Evolutionary conservation across 2,113 vertebrate genomes (phyloP).

Genomic region (Sorex araneus): DNA sequence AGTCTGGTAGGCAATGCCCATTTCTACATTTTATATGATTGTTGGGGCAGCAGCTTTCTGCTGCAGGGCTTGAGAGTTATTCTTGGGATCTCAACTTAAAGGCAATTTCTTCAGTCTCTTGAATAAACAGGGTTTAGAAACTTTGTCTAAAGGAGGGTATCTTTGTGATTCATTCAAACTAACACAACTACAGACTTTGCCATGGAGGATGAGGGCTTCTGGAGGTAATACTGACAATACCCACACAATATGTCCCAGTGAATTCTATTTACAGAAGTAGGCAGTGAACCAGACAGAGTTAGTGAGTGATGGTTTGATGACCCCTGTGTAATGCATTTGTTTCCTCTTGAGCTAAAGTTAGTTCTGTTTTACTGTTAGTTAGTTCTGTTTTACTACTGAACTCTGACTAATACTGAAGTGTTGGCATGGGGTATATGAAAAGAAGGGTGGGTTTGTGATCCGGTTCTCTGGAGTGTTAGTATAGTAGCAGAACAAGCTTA

Average conservation of each 20-base stretch:
- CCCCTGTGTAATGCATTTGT: background rate
- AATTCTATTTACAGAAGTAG: no score
- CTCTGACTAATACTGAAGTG: background rate
- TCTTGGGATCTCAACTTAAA: conserved; percentile 7
- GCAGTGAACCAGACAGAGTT: no score
- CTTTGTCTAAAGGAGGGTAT: no score
- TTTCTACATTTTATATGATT: background rate
- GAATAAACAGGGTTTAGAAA: background rate
- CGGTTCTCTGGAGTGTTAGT: background rate
- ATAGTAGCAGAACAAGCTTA: background rate
- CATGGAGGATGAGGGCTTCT: no score
- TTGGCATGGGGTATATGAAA: background rate
- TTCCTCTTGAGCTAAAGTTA: background rate
- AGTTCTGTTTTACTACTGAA: background rate
- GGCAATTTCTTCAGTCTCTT: background rate
- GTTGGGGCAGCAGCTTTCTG: background rate
- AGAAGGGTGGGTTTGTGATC: background rate
- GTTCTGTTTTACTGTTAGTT: no score
- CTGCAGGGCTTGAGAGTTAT: background rate
- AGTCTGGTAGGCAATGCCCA: background rate
- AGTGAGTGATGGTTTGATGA: background rate
- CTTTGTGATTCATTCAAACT: no score
- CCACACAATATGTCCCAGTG: no score
- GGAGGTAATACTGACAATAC: no score
- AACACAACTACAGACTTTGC: no score